Evolutionary conservation across 2,888 invertebrate genomes (phyloP).

Genomic region (Ernsta delagoae): DNA sequence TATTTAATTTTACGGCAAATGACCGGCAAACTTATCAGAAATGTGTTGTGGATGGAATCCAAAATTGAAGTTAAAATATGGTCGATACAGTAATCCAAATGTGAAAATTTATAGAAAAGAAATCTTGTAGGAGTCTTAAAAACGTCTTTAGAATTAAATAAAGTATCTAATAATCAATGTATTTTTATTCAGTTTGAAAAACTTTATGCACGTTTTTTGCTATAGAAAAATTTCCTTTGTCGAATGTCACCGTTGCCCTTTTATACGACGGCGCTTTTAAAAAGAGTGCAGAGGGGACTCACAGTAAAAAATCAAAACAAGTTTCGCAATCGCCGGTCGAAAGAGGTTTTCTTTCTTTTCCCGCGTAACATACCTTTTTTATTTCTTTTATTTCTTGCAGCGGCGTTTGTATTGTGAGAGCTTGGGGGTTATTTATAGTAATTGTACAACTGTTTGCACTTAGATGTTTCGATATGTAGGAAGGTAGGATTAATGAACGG

Average conservation of each 20-base stretch:
- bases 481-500: no score
- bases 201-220: background rate
- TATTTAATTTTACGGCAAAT: no score
- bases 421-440: background rate
- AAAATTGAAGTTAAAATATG: no score
- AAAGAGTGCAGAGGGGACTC: background rate
- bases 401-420: background rate
- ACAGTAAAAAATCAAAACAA: slow-evolving; percentile 5
- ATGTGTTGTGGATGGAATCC: no score
- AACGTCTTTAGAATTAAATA: no score
- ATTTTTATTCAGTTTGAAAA: background rate
- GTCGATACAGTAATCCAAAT: no score
- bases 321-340: background rate
- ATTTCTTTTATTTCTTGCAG: slow-evolving; percentile 2
- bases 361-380: slow-evolving; percentile 3
- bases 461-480: background rate
- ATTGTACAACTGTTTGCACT: slow-evolving; percentile 1
- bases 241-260: background rate
- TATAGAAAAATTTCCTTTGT: background rate
- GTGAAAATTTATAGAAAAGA: no score
- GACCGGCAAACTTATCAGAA: no score
- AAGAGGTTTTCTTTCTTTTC: slow-evolving; percentile 14
- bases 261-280: background rate
- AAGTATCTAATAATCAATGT: no score
- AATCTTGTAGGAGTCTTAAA: no score